These are phyloP conservation scores for Adelphocoris suturalis DNA, from an alignment of 2,888 invertebrate genomes.

Conservation along the genomic window DNA sequence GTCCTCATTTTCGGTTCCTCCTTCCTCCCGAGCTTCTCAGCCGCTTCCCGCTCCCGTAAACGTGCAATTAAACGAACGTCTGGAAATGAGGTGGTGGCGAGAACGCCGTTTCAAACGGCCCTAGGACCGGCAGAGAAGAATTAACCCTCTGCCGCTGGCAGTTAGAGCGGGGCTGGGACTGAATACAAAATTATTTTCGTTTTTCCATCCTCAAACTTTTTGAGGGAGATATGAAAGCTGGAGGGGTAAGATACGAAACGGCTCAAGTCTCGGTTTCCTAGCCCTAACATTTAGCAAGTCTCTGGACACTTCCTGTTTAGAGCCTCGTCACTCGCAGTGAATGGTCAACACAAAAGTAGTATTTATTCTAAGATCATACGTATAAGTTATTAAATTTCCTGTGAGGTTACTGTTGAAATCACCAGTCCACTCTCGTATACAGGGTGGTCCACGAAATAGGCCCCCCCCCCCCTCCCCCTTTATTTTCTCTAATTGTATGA, in stretches of 20 bases:
- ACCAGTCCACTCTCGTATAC: too few relatives aligned
- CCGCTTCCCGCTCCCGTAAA: background rate
- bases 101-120: background rate
- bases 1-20: slow-evolving; percentile 2
- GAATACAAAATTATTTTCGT: slow-evolving; percentile 40
- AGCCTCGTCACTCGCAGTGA: too few relatives aligned
- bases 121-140: background rate
- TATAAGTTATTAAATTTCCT: too few relatives aligned
- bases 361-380: too few relatives aligned
- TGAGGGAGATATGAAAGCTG: background rate
- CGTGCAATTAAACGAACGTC: slow-evolving; percentile 16
- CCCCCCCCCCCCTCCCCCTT: too few relatives aligned
- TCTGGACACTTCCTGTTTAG: too few relatives aligned
- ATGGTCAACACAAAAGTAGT: too few relatives aligned
- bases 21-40: background rate
- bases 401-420: too few relatives aligned
- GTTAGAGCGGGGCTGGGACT: slow-evolving; percentile 17
- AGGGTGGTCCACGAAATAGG: too few relatives aligned
- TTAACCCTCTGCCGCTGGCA: slow-evolving; percentile 39
- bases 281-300: background rate
- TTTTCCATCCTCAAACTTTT: background rate
- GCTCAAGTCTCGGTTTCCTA: background rate
- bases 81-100: background rate
- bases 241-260: background rate
- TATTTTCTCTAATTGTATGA: too few relatives aligned